A percentile compares a stretch with the other conserved stretches of the same genome.
These are phyloP conservation scores for Nothoprocta pentlandii DNA, from an alignment of 2,113 vertebrate genomes.

Conservation along the genomic window DNA sequence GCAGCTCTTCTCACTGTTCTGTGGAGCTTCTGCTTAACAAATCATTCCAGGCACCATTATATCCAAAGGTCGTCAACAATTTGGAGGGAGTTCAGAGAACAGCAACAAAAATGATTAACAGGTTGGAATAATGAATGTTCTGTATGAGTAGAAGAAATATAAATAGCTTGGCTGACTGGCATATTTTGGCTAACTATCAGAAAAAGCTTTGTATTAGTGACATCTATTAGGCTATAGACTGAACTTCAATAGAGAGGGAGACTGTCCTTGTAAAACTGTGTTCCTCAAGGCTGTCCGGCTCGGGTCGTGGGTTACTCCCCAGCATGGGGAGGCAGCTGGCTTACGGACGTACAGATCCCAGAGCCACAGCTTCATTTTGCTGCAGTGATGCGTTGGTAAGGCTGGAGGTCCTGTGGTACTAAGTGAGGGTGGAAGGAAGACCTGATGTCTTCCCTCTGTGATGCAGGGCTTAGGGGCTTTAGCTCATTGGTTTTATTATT, in stretches of 20 bases:
- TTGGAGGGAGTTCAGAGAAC: neutral
- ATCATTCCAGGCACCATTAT: neutral
- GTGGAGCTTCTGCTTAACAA: neutral
- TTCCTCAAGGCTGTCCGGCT: neutral
- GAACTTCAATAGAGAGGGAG: neutral
- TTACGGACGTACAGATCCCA: neutral
- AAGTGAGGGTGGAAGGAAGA: neutral
- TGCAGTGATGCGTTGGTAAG: neutral
- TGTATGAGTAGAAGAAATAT: neutral
- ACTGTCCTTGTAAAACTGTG: neutral
- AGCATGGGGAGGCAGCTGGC: neutral
- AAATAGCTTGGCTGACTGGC: neutral
- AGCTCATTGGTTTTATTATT: neutral
- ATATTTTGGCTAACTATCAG: neutral
- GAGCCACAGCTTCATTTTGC: neutral
- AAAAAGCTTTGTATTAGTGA: neutral
- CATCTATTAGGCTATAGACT: neutral
- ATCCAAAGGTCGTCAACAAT: neutral
- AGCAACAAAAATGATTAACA: neutral
- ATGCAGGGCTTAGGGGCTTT: neutral
- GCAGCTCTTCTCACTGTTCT: neutral
- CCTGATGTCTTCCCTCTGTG: neutral
- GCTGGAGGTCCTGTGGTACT: neutral
- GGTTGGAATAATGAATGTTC: neutral
- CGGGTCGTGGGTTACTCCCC: neutral